Evolutionary conservation across 2,888 invertebrate species (phyloP).

Genomic region (Chrysodeixis includens): DNA sequence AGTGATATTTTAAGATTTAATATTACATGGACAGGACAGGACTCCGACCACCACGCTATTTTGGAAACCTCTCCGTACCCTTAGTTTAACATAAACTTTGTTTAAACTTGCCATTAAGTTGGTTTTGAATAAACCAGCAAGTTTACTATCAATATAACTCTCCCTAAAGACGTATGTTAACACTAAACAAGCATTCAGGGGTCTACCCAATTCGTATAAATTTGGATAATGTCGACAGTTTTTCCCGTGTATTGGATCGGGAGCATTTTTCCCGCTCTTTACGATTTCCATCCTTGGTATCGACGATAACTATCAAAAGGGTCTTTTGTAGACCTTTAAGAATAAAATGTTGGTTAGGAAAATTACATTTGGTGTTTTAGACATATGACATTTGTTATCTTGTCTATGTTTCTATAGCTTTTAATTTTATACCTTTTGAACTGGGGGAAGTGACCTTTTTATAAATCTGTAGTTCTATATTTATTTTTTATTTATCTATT

Average conservation of each 20-base stretch:
- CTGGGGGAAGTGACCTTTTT: too few relatives aligned
- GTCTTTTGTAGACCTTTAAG: constrained; percentile 24
- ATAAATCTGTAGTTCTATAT: too few relatives aligned
- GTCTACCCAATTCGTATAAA: constrained; percentile 13
- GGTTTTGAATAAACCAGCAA: background rate
- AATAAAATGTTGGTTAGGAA: constrained; percentile 28
- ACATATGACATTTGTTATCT: constrained; percentile 12
- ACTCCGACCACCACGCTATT: too few relatives aligned
- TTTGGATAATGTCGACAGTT: constrained; percentile 15
- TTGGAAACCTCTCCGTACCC: too few relatives aligned
- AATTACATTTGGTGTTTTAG: constrained; percentile 29
- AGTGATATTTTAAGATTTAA: too few relatives aligned
- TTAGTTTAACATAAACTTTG: too few relatives aligned
- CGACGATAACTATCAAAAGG: constrained; percentile 26
- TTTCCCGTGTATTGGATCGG: background rate
- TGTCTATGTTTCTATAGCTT: constrained; percentile 15
- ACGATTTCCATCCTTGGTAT: constrained; percentile 21
- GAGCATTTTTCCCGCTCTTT: constrained; percentile 22
- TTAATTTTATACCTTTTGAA: background rate
- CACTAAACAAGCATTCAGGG: background rate
- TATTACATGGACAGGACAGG: too few relatives aligned
- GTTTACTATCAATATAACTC: background rate
- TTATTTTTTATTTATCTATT: too few relatives aligned
- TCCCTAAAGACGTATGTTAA: background rate
- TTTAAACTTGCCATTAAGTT: background rate